Evolutionary conservation across 2,888 invertebrate genomes (phyloP).

Genomic region (Drosophila borealis): DNA sequence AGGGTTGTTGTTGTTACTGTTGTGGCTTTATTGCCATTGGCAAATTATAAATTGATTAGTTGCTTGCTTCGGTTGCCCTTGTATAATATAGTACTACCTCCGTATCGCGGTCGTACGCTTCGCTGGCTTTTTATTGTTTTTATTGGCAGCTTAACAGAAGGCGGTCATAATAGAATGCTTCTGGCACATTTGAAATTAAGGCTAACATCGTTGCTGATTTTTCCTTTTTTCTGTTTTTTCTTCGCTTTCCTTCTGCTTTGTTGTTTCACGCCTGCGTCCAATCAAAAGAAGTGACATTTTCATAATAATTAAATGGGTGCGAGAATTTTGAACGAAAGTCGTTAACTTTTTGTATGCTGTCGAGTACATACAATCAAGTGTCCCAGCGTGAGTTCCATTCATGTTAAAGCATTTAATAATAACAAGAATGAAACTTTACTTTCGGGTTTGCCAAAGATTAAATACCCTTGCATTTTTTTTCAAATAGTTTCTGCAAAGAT

Average conservation of each 20-base stretch:
- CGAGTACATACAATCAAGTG: slow-evolving; percentile 1
- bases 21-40: slow-evolving; percentile 61
- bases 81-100: background rate
- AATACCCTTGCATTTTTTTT: background rate
- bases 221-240: slow-evolving; percentile 6
- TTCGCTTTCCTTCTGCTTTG: background rate
- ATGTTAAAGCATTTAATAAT: background rate
- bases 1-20: slow-evolving; percentile 29
- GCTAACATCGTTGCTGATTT: slow-evolving; percentile 32
- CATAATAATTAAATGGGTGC: slow-evolving; percentile 18
- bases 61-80: slow-evolving; percentile 16
- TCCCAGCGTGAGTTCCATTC: background rate
- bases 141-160: slow-evolving; percentile 50
- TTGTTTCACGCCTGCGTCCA: slow-evolving; percentile 20
- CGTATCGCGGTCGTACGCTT: slow-evolving; percentile 34
- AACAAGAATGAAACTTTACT: background rate
- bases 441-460: background rate
- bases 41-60: slow-evolving; percentile 78
- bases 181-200: slow-evolving; percentile 52
- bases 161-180: slow-evolving; percentile 10
- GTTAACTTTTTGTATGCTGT: slow-evolving; percentile 6
- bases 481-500: background rate
- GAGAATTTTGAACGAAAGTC: slow-evolving; percentile 11
- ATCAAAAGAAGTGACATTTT: slow-evolving; percentile 24
- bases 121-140: slow-evolving; percentile 43